Conservation (phyloP, 2,113 vertebrate genomes). For the Neolamprologus modestus region DNA sequence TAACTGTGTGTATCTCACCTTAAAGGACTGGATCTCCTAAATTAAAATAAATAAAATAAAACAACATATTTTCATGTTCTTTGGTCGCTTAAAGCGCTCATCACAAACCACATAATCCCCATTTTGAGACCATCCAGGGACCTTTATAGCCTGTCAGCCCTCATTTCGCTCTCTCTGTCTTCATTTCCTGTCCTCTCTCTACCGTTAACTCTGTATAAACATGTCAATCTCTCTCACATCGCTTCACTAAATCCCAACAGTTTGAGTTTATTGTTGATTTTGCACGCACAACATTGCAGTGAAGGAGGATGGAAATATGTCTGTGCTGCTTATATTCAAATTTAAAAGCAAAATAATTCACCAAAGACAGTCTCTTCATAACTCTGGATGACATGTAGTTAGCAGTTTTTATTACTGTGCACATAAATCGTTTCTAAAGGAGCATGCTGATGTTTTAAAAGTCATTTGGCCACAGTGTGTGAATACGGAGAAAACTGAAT, state of each 20-base stretch:
- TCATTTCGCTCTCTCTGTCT: accelerated
- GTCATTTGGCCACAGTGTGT: neutral
- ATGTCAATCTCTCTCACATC: neutral
- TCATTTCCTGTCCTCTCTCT: neutral
- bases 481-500: neutral
- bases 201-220: neutral
- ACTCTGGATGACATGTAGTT: neutral
- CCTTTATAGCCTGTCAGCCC: neutral
- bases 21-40: neutral
- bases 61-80: neutral
- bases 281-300: neutral
- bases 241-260: neutral
- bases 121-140: neutral
- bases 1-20: neutral
- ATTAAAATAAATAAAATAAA: neutral
- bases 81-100: neutral
- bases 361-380: neutral
- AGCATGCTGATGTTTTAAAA: neutral
- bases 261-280: neutral
- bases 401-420: neutral
- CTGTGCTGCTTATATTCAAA: neutral
- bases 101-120: neutral
- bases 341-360: neutral
- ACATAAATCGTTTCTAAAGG: neutral
- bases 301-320: neutral